Percentiles rank a stretch among this genome's conserved stretches.
Conservation (phyloP, 2,113 vertebrate species). For the Sisor rabdophorus region DNA sequence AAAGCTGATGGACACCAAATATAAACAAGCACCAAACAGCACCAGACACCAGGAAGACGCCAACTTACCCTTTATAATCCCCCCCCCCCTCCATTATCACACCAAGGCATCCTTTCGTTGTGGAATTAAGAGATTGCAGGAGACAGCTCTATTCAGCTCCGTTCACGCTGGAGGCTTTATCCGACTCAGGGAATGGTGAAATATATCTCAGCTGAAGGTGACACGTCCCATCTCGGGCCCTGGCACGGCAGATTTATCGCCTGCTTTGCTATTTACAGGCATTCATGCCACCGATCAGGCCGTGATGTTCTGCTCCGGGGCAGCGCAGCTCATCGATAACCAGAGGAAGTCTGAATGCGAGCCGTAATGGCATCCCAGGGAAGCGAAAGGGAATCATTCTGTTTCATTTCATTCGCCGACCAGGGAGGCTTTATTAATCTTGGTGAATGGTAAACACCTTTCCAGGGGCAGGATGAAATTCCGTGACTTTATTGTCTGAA, state of each 20-base stretch:
- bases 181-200: constrained; percentile 66
- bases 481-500: not conserved
- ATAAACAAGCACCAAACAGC: constrained; percentile 16
- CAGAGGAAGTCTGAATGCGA: constrained; percentile 44
- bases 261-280: constrained; percentile 67
- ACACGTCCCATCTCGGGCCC: constrained; percentile 70
- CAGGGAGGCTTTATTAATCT: constrained; percentile 39
- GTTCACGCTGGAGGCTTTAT: constrained; percentile 60
- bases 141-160: constrained; percentile 66
- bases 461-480: constrained; percentile 41
- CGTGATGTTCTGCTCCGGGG: constrained; percentile 63
- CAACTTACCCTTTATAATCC: not conserved
- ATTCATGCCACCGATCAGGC: constrained; percentile 60
- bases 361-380: constrained; percentile 37
- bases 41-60: not conserved
- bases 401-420: constrained; percentile 30
- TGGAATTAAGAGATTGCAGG: constrained; percentile 43
- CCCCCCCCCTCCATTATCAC: not conserved
- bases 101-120: constrained; percentile 15
- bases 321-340: constrained; percentile 54
- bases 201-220: constrained; percentile 70
- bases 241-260: constrained; percentile 66
- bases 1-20: constrained; percentile 6
- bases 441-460: constrained; percentile 38
- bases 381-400: constrained; percentile 31